Evolutionary conservation across 92 coral and sea anemone genomes (phyloP), one percentile per base, ranked within the genome.

Genomic region (Zoanthus sansibaricus): DNA sequence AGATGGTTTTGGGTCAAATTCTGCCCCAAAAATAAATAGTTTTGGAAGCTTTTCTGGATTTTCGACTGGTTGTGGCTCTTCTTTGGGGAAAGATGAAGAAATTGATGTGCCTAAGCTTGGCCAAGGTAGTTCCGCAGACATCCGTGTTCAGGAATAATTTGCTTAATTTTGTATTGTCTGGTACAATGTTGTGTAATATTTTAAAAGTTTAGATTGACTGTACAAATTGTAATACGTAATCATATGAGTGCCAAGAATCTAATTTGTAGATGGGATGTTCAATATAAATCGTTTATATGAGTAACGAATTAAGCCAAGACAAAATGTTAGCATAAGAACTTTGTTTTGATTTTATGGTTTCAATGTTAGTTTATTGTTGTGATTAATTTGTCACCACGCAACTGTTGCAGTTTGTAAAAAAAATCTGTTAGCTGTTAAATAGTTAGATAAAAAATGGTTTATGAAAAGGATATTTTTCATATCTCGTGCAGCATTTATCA

Each of bases 31-130:
- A 20, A 80, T 88, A 83, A 79, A 82, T 77, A 92, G 89, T 21
- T 77, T 92, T 69, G 86, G 92, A 88, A 87, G 88, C 87, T 88
- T 90, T 78, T 88, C 94, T 7, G 90, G 91, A 56, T 93, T 86
- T 46, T 68, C 78, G 15, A 86, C n/a, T 5, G 93, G 90, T 4
- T 94, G 98, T 84, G 94, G 92, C 1, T 70, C 95, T 7, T 87
- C 93, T 47, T 76, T 82, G 78, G 90, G 86, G 54, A 87, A 86
- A 11, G 91, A 87, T 62, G 95, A 92, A 42, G 98, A 94, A n/a
- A 69, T 92, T 0, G 98, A 94, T 44, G 51, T 91, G 71, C 77
- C 98, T 54, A 92, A 84, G 79, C 61, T 91, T 87, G 83, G 75
- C 42, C 45, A 72, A 44, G 85, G 85, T 64, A 78, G 83, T 59